A percentile compares a stretch with the other conserved stretches of the same genome.
Conservation (phyloP, 1,140 invertebrate genomes). For the Drosophila paulistorum region DNA sequence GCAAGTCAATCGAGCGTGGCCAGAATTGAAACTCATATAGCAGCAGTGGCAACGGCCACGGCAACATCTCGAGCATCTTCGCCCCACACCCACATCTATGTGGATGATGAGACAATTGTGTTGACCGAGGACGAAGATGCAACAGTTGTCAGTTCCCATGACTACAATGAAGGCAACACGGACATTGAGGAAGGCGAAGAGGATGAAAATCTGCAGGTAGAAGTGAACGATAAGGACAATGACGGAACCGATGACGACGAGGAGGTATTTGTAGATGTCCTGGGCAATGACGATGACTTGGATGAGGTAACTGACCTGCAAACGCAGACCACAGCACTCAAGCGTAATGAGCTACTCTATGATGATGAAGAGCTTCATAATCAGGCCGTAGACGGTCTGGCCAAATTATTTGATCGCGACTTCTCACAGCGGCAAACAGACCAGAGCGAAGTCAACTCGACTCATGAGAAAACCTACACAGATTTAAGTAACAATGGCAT, state of each 20-base stretch:
- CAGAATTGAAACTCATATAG: background rate
- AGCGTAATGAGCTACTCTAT: constrained; percentile 72
- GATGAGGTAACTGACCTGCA: constrained; percentile 34
- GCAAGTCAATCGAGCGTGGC: constrained; percentile 73
- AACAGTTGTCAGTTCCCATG: constrained; percentile 83
- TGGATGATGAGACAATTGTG: constrained; percentile 81
- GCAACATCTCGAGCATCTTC: background rate
- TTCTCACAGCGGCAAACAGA: constrained; percentile 40
- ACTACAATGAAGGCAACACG: constrained; percentile 68
- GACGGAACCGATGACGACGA: constrained; percentile 45
- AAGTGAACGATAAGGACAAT: constrained; percentile 26
- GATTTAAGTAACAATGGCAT: constrained; percentile 82
- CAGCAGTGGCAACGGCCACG: too few relatives aligned
- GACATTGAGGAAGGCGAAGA: constrained; percentile 56
- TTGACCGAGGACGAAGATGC: constrained; percentile 82
- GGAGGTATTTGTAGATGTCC: constrained; percentile 49
- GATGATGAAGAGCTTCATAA: constrained; percentile 78
- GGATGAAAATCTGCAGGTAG: constrained; percentile 35
- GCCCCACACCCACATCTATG: constrained; percentile 46
- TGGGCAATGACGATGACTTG: constrained; percentile 50
- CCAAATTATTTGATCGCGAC: constrained; percentile 73
- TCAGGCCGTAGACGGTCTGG: constrained; percentile 75
- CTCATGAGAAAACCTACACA: constrained; percentile 83
- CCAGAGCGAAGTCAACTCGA: background rate
- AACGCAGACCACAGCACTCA: constrained; percentile 52